Evolutionary conservation across 1,140 invertebrate genomes (phyloP), one percentile per base, ranked within the genome.

Genomic region (Ceratoteleas bidentatus): DNA sequence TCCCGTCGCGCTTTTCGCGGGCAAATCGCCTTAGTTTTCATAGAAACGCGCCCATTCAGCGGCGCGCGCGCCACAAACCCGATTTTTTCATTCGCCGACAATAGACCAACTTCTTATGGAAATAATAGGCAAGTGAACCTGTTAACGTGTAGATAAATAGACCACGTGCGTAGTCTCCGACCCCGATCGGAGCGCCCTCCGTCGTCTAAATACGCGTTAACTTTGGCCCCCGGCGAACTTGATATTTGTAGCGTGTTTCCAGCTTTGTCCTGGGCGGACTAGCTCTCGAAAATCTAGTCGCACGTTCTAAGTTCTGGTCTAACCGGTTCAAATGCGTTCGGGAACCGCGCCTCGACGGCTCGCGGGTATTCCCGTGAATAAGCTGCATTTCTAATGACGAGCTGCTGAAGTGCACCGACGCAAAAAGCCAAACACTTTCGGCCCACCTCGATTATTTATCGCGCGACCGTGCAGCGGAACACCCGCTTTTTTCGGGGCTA

Each of bases 81-180:
- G 61, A 74, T 65, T 60, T 16, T 54, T 36, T n/a, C 38, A 53
- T 73, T 2, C 13, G 52, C 34, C 49, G 32, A 65, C 54, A 74
- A 65, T 74, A 65, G 53, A 60, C 24, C 61, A 74, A 43, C 61
- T 68, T 58, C 50, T 58, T 66, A 61, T 75, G 53, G 38, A 49
- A 62, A 62, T 56, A 62, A 62, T 50, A 77, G 58, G 62, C 61
- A 54, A 62, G 64, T 62, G 52, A 62, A 77, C 65, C 74, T 69
- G 65, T 77, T 77, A 77, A 77, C 64, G n/a, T 65, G 33, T 56
- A 56, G 64, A 76, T 61, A 68, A 61, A 76, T 76, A 76, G 62
- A 76, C 66, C 68, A 76, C 34, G 60, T 61, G 56, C 60, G 56
- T 74, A 47, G 68, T 61, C 45, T 61, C 13, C 61, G 73, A 75